phyloP scores from a whole-genome alignment of 2,888 invertebrate species.

The Bugulina stolonifera region DNA sequence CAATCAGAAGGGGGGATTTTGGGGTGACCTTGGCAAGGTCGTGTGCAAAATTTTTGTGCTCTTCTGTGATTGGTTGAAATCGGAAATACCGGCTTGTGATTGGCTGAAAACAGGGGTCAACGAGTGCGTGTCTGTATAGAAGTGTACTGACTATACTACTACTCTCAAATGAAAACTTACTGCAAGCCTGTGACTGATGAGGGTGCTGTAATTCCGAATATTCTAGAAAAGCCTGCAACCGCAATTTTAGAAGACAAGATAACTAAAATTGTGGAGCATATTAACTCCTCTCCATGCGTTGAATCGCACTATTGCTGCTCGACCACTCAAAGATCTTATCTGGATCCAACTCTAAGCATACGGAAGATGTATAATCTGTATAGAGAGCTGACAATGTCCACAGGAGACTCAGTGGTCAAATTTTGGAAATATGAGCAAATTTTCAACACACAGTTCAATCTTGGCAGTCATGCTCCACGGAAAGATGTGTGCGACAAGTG shows the following conservation, averaged over 20 bases:
- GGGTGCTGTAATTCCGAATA: too few species aligned
- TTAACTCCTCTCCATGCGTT: background rate
- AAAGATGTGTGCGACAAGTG: constrained; percentile 3
- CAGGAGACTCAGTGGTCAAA: background rate
- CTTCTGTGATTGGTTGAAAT: too few species aligned
- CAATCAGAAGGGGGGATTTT: too few species aligned
- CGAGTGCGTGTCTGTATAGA: too few species aligned
- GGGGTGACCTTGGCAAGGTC: too few species aligned
- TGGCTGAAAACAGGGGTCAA: too few species aligned
- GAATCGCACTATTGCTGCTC: background rate
- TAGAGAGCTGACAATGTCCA: background rate
- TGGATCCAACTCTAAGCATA: background rate
- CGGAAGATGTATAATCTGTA: constrained; percentile 1
- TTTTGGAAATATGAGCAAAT: background rate
- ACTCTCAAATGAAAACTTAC: too few species aligned
- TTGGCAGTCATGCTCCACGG: background rate
- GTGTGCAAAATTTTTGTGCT: too few species aligned
- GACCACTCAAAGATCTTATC: background rate
- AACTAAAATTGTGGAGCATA: background rate
- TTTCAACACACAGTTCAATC: background rate
- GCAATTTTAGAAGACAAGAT: background rate
- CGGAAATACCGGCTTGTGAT: too few species aligned
- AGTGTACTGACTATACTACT: too few species aligned
- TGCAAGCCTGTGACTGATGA: too few species aligned
- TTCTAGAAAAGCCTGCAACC: background rate